Evolutionary conservation across 2,888 invertebrate species (phyloP).

Genomic region (Dinocampus coccinellae): DNA sequence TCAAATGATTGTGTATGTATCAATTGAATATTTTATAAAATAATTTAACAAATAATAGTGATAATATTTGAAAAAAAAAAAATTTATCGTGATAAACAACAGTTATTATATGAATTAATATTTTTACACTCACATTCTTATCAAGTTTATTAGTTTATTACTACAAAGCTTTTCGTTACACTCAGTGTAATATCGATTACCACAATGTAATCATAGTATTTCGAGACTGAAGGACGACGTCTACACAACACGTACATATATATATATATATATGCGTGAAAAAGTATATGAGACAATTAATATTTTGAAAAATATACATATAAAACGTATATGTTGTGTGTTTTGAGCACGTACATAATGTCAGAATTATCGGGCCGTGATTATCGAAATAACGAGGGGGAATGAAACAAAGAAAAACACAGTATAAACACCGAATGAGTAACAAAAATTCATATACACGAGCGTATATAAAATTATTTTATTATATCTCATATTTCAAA

Average conservation of each 20-base stretch:
- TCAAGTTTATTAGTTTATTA: neutral
- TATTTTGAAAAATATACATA: neutral
- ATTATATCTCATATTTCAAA: neutral
- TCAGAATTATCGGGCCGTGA: conserved; percentile 1
- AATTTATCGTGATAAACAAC: too few relatives aligned
- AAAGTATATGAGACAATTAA: neutral
- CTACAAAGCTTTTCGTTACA: neutral
- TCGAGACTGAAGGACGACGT: neutral
- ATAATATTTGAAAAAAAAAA: too few relatives aligned
- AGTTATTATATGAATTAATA: neutral
- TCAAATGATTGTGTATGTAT: too few relatives aligned
- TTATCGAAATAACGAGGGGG: conserved; percentile 1
- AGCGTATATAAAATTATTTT: neutral
- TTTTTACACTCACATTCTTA: neutral
- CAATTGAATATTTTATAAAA: too few relatives aligned
- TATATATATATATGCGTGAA: neutral
- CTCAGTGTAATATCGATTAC: conserved; percentile 25
- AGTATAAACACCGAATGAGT: neutral
- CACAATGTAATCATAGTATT: neutral
- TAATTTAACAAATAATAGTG: too few relatives aligned
- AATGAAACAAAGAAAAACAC: neutral
- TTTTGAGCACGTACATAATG: conserved; percentile 1
- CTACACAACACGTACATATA: neutral
- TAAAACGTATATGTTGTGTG: neutral
- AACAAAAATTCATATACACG: neutral